These are phyloP conservation scores for Dreissena rostriformis DNA, from an alignment of 1,140 invertebrate species.

Conservation along the genomic window DNA sequence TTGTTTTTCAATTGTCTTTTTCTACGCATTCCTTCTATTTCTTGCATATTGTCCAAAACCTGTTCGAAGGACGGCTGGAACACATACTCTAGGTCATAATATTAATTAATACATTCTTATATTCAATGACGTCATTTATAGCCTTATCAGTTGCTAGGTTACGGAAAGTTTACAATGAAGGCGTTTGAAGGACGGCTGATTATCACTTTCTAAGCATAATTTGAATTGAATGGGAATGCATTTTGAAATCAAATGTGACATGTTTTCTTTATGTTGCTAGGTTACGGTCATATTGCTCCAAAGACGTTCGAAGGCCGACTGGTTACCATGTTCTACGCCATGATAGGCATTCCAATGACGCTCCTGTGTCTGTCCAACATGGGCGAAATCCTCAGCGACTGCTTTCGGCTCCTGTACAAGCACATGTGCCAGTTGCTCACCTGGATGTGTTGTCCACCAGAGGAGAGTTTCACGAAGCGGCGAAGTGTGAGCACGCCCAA, in stretches of 20 bases:
- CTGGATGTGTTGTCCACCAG: slow-evolving; percentile 64
- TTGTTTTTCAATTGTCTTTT: no score
- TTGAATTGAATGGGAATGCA: neutral
- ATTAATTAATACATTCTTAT: no score
- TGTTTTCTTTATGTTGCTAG: neutral
- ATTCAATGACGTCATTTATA: no score
- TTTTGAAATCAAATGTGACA: neutral
- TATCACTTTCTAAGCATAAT: neutral
- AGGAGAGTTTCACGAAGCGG: slow-evolving; percentile 44
- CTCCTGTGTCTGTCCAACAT: slow-evolving; percentile 93
- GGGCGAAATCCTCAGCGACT: slow-evolving; percentile 82
- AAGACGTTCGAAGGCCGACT: slow-evolving; percentile 92
- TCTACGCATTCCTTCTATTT: no score
- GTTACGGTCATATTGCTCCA: slow-evolving; percentile 89
- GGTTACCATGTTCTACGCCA: slow-evolving; percentile 93
- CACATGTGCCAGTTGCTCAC: slow-evolving; percentile 63
- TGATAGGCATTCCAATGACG: slow-evolving; percentile 93
- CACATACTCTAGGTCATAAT: no score
- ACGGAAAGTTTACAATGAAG: no score
- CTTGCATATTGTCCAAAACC: no score
- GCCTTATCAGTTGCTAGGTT: no score
- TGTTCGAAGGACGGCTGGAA: no score
- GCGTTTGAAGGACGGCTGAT: no score
- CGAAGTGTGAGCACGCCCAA: neutral
- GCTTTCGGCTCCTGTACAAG: slow-evolving; percentile 72